Base-by-base conservation (phyloP, 1,140 invertebrate species). In the Nebria ingens region DNA sequence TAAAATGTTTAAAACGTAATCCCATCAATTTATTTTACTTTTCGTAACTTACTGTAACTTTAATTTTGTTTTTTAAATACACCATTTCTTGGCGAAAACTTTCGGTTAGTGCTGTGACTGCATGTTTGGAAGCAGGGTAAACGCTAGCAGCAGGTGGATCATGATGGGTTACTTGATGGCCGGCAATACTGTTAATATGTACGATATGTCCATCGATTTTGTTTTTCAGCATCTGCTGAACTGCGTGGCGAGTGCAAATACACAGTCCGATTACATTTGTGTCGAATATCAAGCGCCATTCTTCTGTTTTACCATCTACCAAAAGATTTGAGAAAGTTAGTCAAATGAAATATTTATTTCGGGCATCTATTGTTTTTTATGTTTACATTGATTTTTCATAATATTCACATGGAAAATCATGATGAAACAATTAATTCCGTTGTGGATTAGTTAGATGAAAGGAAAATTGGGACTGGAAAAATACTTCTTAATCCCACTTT, bases 121-220 rank as follows among this genome's bases (percentile, higher is more conserved):
- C 80, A 64, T 73, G 73, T 64, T 84, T 84, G 13, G 76, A 78
- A 2, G 78, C 79, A 21, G 73, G 67, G 66, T 83, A 84, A 53
- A 82, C 73, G 59, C 77, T 77, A 0, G 69, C 59, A 9, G 53
- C 54, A 4, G 61, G 52, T 23, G 58, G 62, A 70, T 20, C 61
- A 71, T 49, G 58, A 11, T 11, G 15, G 6, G 40, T 45, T 45
- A 45, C 40, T 45, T 45, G 6, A 17, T 59, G 54, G 64, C 61
- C 61, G 63, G 72, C 62, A 17, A 61, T 52, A 21, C 42, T 55
- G 19, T 58, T 65, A 6, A 65, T 64, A 45, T 65, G 57, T n/a
- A 65, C 57, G 21, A 65, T 60, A 40, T 64, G 60, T 2, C 64
- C 62, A 12, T 54, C 58, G 25, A 61, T 55, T 17, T 64, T 58